Percentiles rank a stretch among this genome's conserved stretches.
Conservation (phyloP, 2,113 vertebrate genomes). For the Triplophysa rosa region DNA sequence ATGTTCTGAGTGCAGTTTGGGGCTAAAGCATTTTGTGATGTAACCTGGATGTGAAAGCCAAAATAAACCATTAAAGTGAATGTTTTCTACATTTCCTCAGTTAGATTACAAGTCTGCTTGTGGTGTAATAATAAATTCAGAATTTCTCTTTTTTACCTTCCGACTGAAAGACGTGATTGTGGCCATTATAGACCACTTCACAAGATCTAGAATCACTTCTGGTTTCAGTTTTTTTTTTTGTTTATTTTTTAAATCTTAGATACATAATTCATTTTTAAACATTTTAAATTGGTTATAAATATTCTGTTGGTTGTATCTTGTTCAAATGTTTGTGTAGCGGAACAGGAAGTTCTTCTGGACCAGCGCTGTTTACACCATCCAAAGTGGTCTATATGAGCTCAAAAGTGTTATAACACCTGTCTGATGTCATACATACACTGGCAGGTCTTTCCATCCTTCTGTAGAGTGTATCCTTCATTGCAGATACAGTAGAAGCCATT, state of each 20-base stretch:
- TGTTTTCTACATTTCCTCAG: neutral
- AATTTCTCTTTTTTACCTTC: too few species aligned
- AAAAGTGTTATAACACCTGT: neutral
- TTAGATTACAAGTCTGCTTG: too few species aligned
- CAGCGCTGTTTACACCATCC: too few species aligned
- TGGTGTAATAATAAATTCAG: too few species aligned
- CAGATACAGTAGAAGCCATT: constrained; percentile 81
- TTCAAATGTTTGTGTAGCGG: too few species aligned
- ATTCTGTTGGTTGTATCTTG: too few species aligned
- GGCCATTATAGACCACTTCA: neutral
- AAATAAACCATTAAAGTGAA: neutral
- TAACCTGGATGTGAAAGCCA: neutral
- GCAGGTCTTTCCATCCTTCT: constrained; percentile 83
- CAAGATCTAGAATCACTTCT: too few species aligned
- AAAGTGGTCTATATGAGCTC: neutral
- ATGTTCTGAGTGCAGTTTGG: neutral
- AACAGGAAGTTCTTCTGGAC: too few species aligned
- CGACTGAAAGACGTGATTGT: neutral
- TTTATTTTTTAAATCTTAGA: too few species aligned
- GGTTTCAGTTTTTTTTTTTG: too few species aligned
- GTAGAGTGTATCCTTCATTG: constrained; percentile 76
- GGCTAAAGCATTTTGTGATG: neutral
- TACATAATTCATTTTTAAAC: too few species aligned
- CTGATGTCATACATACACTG: constrained; percentile 42
- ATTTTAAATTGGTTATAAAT: too few species aligned